Evolutionary conservation across 2,797 vertebrate species (phyloP), one percentile per base, ranked within the genome.

Genomic region (Pangasius djambal): DNA sequence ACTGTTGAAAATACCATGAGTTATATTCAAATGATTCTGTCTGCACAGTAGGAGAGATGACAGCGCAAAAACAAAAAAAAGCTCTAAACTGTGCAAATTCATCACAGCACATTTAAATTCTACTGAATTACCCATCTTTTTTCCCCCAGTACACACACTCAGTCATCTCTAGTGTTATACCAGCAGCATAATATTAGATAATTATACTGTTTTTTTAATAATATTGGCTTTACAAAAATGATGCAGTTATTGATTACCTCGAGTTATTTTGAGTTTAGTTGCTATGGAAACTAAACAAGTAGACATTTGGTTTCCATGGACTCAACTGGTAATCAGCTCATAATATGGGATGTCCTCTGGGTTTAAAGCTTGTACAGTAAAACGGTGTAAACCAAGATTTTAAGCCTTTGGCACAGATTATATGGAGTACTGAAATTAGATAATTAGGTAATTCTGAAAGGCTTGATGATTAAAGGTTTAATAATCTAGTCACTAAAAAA

Each of bases 201-300:
- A 87, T 34, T 87, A 34, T 8, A 16, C 50, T 1, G 65, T 31
- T 44, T 18, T 18, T 28, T 10, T 9, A 16, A 63, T 28, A 40
- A 79, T 55, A 50, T 40, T 84, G 48, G 6, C 65, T 52, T 67
- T 31, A 50, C 13, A 59, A 52, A 34, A 31, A 52, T 65, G 16
- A 63, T 81, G 50, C 61, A 0, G 2, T 72, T 67, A 52, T 50
- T 67, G 40, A 78, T 69, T 83, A 89, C 31, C 50, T 13, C 2
- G 37, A 79, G 75, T 55, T 89, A 89, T 70, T 85, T 83, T 78
- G 10, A 84, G 83, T 88, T 69, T 63, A 63, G 86, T 89, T 89
- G 86, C 72, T 72, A 90, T 90, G 63, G 87, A 85, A 89, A 88
- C 84, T 67, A 72, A 72, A 88, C 63, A 63, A 82, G n/a, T 82